Evolutionary conservation across 1,140 invertebrate genomes (phyloP), one percentile per base, ranked within the genome.

Genomic region (Megalonaias nervosa): DNA sequence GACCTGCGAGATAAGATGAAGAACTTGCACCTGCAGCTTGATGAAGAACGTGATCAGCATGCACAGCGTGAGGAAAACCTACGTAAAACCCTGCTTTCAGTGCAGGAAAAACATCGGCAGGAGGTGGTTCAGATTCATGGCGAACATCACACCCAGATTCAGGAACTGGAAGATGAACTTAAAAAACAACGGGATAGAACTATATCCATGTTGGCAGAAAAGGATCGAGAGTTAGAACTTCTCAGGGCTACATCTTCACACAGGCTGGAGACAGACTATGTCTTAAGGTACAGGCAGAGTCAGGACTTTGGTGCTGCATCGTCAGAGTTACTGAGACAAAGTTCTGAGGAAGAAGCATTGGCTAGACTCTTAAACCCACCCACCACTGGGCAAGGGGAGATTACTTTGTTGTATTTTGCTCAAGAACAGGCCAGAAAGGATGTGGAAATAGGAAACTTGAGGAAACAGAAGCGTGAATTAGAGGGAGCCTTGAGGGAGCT

Each of bases 341-440:
- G 31, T 19, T 77, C 82, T 17, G 86, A 87, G 31, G 88, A 88
- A 31, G 79, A 86, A 23, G 85, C 85, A n/a, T 85, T 90, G 1
- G 79, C 73, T 17, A 67, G 82, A 55, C 78, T 90, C 4, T 79
- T 90, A 16, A 77, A 82, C 55, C 71, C 85, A n/a, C 77, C 83
- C 14, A 57, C 75, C 38, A 48, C 77, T 67, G 83, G 79, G 12
- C 87, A 86, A 57, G 87, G 84, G 77, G 91, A 91, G 48, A 86
- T 86, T 16, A 94, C 94, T 77, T 94, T 97, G 92, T 86, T 97
- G 23, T 95, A 96, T 91, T 96, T 96, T 88, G 94, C 94, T 66
- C 95, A 97, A 88, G 96, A 97, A 90, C 88, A 96, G 74, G 94
- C 95, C 0, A 90, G 96, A 13, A 94, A 94, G 86, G 95, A 97